Evolutionary conservation across 1,140 invertebrate species (phyloP).

Genomic region (Proctacanthus coquilletti): DNA sequence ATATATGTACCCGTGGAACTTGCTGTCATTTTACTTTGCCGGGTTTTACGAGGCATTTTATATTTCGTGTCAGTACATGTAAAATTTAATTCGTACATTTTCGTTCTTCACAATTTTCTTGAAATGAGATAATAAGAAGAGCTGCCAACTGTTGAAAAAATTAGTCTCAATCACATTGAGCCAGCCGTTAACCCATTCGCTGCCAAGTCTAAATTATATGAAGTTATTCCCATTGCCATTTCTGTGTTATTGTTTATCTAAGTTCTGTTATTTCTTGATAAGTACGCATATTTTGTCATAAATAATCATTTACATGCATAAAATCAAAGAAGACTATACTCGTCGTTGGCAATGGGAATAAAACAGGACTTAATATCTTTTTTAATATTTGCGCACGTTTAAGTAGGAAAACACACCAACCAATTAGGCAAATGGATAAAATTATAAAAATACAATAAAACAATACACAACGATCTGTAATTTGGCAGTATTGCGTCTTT

Average conservation of each 20-base stretch:
- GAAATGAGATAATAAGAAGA: too few relatives aligned
- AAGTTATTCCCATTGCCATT: conserved; percentile 1
- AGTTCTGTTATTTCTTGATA: conserved; percentile 1
- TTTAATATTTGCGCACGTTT: not conserved
- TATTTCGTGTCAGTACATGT: too few relatives aligned
- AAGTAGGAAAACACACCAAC: not conserved
- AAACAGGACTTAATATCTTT: not conserved
- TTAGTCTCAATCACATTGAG: too few relatives aligned
- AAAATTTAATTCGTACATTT: too few relatives aligned
- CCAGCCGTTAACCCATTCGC: conserved; percentile 1
- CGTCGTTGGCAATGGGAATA: not conserved
- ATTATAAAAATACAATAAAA: not conserved
- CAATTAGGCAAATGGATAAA: not conserved
- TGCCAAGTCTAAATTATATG: too few relatives aligned
- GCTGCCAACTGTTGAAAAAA: too few relatives aligned
- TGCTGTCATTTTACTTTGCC: too few relatives aligned
- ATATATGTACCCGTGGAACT: too few relatives aligned
- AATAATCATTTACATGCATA: not conserved
- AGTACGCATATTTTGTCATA: not conserved
- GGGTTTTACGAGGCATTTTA: too few relatives aligned
- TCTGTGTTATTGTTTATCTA: not conserved
- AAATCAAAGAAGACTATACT: not conserved
- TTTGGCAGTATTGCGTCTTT: not conserved
- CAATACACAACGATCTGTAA: not conserved
- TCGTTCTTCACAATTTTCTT: too few relatives aligned